Conservation (phyloP, 2,113 vertebrate species). For the Bubo bubo region DNA sequence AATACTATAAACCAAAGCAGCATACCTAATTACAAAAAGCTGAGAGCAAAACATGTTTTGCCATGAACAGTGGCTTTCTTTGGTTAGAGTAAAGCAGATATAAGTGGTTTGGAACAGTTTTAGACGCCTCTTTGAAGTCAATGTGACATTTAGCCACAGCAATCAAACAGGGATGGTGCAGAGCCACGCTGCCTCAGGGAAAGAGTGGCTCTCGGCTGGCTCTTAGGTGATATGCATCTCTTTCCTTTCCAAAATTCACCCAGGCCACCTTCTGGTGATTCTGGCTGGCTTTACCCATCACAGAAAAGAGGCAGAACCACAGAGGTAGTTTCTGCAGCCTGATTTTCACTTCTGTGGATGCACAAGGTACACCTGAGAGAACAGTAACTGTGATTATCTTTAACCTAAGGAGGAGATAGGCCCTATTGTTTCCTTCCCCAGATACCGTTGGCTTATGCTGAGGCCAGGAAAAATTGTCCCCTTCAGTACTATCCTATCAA, state of each 20-base stretch:
- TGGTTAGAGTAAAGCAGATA: slow-evolving; percentile 24
- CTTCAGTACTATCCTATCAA: background rate
- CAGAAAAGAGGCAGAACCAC: background rate
- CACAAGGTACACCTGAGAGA: background rate
- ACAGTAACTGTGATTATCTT: background rate
- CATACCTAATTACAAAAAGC: background rate
- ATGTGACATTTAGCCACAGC: background rate
- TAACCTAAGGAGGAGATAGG: background rate
- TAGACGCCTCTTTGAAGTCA: slow-evolving; percentile 18
- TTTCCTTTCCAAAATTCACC: background rate
- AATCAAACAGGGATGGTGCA: background rate
- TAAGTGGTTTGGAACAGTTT: slow-evolving; percentile 38
- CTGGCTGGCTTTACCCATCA: background rate
- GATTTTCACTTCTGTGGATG: background rate
- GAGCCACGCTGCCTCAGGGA: background rate
- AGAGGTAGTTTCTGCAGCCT: background rate
- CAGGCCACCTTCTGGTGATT: background rate
- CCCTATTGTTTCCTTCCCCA: background rate
- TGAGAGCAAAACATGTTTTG: slow-evolving; percentile 19
- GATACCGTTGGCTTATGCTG: background rate
- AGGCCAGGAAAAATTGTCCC: background rate
- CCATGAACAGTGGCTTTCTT: background rate
- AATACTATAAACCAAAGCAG: background rate
- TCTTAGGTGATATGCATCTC: background rate
- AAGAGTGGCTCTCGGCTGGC: background rate